These are phyloP conservation scores for Thereva nobilitata DNA, from an alignment of 2,888 invertebrate species.

Conservation along the genomic window DNA sequence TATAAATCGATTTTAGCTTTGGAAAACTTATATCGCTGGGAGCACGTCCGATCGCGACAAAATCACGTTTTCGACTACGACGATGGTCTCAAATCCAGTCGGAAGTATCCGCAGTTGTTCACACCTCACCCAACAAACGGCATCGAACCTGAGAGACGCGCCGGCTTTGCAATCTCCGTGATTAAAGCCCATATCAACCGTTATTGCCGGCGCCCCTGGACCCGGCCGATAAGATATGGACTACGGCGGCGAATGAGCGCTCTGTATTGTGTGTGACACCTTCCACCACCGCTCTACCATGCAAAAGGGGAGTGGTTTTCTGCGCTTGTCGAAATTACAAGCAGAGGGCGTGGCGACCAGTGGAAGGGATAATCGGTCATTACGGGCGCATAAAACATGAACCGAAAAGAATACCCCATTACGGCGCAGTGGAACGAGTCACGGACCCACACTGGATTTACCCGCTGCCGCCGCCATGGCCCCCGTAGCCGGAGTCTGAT, in stretches of 20 bases:
- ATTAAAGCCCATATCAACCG: constrained; percentile 10
- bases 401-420: constrained; percentile 39
- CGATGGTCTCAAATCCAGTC: background rate
- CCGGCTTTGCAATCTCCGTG: background rate
- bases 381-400: constrained; percentile 39
- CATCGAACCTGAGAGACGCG: background rate
- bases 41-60: constrained; percentile 22
- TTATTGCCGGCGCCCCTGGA: constrained; percentile 9
- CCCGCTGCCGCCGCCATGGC: background rate
- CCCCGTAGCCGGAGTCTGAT: constrained; percentile 1
- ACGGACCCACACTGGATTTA: background rate
- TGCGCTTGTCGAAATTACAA: background rate
- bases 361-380: constrained; percentile 40
- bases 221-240: constrained; percentile 17
- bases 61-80: constrained; percentile 17
- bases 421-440: constrained; percentile 3
- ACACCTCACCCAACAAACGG: constrained; percentile 16
- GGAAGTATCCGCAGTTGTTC: constrained; percentile 17
- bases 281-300: constrained; percentile 6
- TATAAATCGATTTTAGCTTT: background rate
- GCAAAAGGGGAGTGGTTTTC: constrained; percentile 32
- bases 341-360: constrained; percentile 33
- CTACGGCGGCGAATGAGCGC: constrained; percentile 25
- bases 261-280: constrained; percentile 1
- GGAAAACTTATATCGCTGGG: background rate